Conservation (phyloP, 1,140 invertebrate species). For the Globodera ellingtonae region DNA sequence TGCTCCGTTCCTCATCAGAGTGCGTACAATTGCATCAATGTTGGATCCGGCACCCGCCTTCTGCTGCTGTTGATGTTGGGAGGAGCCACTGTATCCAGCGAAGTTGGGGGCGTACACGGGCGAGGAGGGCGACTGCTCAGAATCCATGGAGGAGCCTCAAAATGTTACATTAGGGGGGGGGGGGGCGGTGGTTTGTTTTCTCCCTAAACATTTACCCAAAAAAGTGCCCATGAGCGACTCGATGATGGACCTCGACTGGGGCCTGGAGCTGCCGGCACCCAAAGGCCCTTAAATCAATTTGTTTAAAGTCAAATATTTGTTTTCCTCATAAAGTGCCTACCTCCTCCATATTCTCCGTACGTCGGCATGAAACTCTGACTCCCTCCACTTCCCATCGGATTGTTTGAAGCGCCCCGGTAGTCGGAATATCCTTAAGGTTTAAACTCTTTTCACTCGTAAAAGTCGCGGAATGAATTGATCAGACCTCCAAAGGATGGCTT, state of each 20-base stretch:
- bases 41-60: constrained; percentile 16
- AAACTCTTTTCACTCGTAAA: too few relatives aligned
- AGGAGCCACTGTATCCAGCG: constrained; percentile 7
- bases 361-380: neutral
- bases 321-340: constrained; percentile 13
- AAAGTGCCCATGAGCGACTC: constrained; percentile 40
- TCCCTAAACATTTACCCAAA: constrained; percentile 7
- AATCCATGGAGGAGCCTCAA: constrained; percentile 1
- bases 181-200: neutral
- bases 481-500: neutral
- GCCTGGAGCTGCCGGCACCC: constrained; percentile 15
- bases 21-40: constrained; percentile 16
- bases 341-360: constrained; percentile 30
- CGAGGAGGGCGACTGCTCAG: constrained; percentile 1
- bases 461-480: too few relatives aligned
- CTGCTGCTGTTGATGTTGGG: neutral
- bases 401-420: neutral
- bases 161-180: neutral
- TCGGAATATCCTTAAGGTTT: neutral
- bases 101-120: neutral
- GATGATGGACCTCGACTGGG: constrained; percentile 29
- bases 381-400: neutral
- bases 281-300: constrained; percentile 22
- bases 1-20: constrained; percentile 17
- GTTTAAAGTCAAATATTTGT: too few relatives aligned